Evolutionary conservation across 2,113 vertebrate species (phyloP), one percentile per base, ranked within the genome.

Genomic region (Neofelis nebulosa): DNA sequence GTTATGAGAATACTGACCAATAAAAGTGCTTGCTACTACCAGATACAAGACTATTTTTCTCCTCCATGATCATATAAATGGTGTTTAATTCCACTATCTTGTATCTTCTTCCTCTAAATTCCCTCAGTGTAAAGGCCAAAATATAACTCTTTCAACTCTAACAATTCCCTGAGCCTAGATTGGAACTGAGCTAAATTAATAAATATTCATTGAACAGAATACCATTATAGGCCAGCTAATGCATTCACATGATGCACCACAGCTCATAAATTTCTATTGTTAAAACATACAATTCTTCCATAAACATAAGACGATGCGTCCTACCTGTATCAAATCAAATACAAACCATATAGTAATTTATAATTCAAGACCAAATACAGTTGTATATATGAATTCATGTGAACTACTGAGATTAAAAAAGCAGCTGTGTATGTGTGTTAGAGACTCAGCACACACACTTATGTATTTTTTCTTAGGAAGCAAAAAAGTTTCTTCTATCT

Each of bases 271-370:
- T 88, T 74, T 94, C 25, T 81, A 91, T 48, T 55, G 92, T 69
- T 91, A 91, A 96, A 94, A 90, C 63, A 9, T 88, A 45, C 21
- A 91, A 92, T 82, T 81, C 13, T 89, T 83, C 27, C 55, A 94
- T 63, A 92, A 92, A 55, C 0, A 16, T 65, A 66, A 55, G 57
- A 73, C 16, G 52, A 14, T 38, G 3, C 73, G 4, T 89, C 1
- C 9, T 52, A 50, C 14, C 16, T 76, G 41, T 48, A 76, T 76
- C 25, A 79, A 79, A 50, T 50, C 6, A 89, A 92, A 80, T 41
- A 74, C 15, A 95, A 85, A 12, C 61, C 57, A 87, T 50, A 12
- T 13, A 57, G 3, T 74, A 87, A 96, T 83, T 89, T 91, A 38
- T n/a, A 92, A 71, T 4, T 57, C 84, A 76, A 76, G n/a, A 97